Base-by-base conservation (phyloP, 1,140 invertebrate genomes). In the Aphaenogaster ashmeadi region DNA sequence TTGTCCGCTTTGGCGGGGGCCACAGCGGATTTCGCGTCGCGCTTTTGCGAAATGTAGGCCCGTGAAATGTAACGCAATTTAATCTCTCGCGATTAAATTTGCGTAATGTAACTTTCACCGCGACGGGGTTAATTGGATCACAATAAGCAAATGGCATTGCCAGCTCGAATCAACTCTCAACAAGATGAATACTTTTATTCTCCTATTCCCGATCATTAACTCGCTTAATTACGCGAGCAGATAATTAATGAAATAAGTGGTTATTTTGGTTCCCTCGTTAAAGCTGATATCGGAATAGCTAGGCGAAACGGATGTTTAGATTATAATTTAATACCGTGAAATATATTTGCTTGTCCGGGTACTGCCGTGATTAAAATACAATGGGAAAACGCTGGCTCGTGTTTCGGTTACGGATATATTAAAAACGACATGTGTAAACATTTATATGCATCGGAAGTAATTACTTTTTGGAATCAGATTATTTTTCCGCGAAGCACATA, bases 101-200 rank as follows among this genome's bases (percentile, higher is more conserved):
- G 88, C 87, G 86, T 75, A 87, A 91, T 83, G 60, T 72, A 88
- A 88, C 33, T 90, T 87, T 50, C 66, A 81, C 69, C 64, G 77
- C 67, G 84, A 74, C 78, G 71, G 47, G 6, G 4, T 80, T 81
- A 71, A 81, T 81, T 81, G 47, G 21, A 33, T 71, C 50, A n/a
- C 64, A 38, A 54, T 69, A 38, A 71, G 18, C 41, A 33, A 47
- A 79, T 44, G 15, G 8, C 18, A 47, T 38, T 38, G 52, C 33
- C 47, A 71, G 72, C 3, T 41, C 8, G 27, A 52, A 33, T 72
- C 11, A 27, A 2, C 13, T 78, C 38, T 60, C 41, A 8, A 41
- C 75, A n/a, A 77, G 38, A 27, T 9, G 11, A 41, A 75, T 27
- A 75, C 54, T 77, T 60, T 60, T 58, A 38, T 75, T 75, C 4